phyloP scores from a whole-genome alignment of 2,888 invertebrate genomes.

The Lucinisca nassula region DNA sequence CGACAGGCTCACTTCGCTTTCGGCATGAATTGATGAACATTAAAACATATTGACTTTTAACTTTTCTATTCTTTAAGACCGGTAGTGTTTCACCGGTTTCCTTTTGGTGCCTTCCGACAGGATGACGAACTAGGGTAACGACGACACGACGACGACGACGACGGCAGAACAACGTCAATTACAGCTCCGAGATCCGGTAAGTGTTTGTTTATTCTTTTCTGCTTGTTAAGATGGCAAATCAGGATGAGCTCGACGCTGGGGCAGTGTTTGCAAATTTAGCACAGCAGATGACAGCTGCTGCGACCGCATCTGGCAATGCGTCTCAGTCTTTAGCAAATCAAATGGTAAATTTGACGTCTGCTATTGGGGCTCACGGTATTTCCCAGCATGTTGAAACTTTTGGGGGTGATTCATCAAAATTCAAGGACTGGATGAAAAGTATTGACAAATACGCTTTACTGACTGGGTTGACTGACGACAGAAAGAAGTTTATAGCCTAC shows the following conservation, averaged over 20 bases:
- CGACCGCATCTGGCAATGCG: neutral
- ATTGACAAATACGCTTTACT: conserved; percentile 25
- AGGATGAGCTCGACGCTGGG: neutral
- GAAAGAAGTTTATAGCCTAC: neutral
- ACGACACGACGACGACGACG: too few species aligned
- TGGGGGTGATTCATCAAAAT: conserved; percentile 9
- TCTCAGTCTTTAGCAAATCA: neutral
- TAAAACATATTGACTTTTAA: too few species aligned
- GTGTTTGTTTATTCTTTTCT: neutral
- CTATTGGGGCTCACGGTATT: conserved; percentile 17
- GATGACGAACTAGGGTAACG: too few species aligned
- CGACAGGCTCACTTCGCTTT: too few species aligned
- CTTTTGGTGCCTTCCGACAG: too few species aligned
- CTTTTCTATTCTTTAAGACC: too few species aligned
- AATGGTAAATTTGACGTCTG: conserved; percentile 11
- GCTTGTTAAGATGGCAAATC: neutral
- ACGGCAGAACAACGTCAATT: too few species aligned
- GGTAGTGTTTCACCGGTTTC: too few species aligned
- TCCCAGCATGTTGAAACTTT: neutral
- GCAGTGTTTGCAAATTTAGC: too few species aligned
- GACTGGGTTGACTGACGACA: neutral
- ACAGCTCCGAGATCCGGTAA: too few species aligned
- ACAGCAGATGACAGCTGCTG: neutral
- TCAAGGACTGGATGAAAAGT: conserved; percentile 6
- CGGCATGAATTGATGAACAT: too few species aligned